Percentiles rank a stretch among this genome's conserved stretches.
Evolutionary conservation across 2,797 vertebrate species (phyloP).

Genomic region (Dendrocincla fuliginosa): DNA sequence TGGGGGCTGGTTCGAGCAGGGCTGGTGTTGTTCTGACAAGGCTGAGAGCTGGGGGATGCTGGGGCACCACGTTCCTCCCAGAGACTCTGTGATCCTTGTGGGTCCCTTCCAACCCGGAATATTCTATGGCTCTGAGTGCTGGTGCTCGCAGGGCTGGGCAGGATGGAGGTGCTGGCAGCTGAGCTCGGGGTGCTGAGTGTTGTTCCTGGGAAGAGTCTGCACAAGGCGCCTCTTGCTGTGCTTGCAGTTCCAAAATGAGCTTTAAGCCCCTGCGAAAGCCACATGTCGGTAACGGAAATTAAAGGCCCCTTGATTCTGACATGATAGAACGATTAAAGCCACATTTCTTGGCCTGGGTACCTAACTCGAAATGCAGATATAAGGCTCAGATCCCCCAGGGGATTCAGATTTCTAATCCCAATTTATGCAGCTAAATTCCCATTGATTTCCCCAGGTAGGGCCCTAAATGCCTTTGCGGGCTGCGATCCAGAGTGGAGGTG

Average conservation of each 20-base stretch:
- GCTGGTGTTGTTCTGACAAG: not conserved
- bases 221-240: not conserved
- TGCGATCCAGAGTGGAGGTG: conserved; percentile 2
- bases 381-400: not conserved
- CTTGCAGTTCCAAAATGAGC: conserved; percentile 7
- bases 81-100: not conserved
- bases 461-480: conserved; percentile 3
- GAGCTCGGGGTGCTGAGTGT: not conserved
- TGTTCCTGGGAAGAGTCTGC: not conserved
- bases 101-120: not conserved
- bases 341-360: conserved; percentile 58
- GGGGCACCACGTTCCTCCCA: rapidly evolving
- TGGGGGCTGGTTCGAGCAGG: not conserved
- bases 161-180: not conserved
- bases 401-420: conserved; percentile 54
- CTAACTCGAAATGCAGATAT: conserved; percentile 39
- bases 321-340: conserved; percentile 65
- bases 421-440: conserved; percentile 66
- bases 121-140: not conserved
- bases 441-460: conserved; percentile 63
- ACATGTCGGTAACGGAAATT: conserved; percentile 57
- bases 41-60: not conserved
- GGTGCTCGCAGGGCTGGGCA: not conserved
- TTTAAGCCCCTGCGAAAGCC: conserved; percentile 10
- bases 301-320: conserved; percentile 59